These are phyloP conservation scores for Drosophila littoralis DNA, from an alignment of 1,140 invertebrate species.

Conservation along the genomic window DNA sequence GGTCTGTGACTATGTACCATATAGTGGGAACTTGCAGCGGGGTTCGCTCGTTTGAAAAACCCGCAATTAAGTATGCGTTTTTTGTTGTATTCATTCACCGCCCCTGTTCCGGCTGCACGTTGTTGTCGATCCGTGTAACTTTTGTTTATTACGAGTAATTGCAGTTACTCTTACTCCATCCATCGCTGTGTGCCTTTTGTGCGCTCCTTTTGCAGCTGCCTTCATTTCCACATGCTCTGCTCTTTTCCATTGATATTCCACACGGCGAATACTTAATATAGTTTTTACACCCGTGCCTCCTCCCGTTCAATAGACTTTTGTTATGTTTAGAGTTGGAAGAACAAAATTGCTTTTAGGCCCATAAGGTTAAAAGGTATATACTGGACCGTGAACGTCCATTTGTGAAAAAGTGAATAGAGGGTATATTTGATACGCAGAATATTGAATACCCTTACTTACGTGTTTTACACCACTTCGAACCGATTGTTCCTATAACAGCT, in stretches of 20 bases:
- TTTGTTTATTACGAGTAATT: constrained; percentile 83
- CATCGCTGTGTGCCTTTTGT: constrained; percentile 64
- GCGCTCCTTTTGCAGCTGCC: constrained; percentile 73
- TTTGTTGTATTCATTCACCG: constrained; percentile 11
- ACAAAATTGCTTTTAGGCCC: too few species aligned
- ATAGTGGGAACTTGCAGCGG: constrained; percentile 20
- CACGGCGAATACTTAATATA: constrained; percentile 72
- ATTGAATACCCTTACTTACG: too few species aligned
- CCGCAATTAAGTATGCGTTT: constrained; percentile 78
- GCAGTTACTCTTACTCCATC: constrained; percentile 73
- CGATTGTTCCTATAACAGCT: too few species aligned
- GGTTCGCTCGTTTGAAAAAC: constrained; percentile 76
- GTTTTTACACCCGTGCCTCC: not conserved
- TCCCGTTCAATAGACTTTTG: not conserved
- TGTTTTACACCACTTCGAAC: too few species aligned
- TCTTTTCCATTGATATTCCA: constrained; percentile 37
- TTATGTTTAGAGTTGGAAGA: not conserved
- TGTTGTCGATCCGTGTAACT: constrained; percentile 64
- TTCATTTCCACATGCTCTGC: constrained; percentile 46
- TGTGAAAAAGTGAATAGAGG: too few species aligned
- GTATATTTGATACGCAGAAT: too few species aligned
- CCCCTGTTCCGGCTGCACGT: constrained; percentile 15
- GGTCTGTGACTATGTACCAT: constrained; percentile 7
- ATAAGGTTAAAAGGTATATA: too few species aligned
- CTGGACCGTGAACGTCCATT: too few species aligned